phyloP scores from a whole-genome alignment of 2,888 invertebrate species.

The Sarcophaga carnaria region DNA sequence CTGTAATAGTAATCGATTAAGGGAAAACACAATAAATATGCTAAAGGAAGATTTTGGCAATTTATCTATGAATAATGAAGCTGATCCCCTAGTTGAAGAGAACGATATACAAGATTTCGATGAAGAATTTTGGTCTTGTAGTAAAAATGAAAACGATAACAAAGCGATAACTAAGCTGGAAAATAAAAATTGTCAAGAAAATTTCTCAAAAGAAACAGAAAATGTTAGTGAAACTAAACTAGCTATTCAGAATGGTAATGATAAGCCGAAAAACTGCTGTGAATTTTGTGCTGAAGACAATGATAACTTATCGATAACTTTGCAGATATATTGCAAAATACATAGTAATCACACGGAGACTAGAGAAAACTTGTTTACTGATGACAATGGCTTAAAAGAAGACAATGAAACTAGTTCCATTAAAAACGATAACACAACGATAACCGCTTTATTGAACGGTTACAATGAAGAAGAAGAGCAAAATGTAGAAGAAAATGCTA shows the following conservation, averaged over 20 bases:
- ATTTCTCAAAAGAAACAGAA: neutral
- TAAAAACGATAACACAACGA: neutral
- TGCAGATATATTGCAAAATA: slow-evolving; percentile 21
- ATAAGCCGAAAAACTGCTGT: neutral
- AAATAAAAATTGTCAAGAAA: neutral
- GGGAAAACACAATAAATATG: slow-evolving; percentile 16
- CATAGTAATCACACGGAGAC: neutral
- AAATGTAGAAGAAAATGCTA: neutral
- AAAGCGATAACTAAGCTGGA: neutral
- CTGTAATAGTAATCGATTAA: neutral
- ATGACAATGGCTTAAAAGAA: neutral
- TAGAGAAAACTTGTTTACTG: neutral
- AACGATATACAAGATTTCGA: slow-evolving; percentile 40
- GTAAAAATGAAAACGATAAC: neutral
- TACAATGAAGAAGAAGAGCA: neutral
- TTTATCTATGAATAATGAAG: neutral
- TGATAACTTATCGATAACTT: slow-evolving; percentile 31
- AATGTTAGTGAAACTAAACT: neutral
- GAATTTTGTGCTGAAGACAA: slow-evolving; percentile 29
- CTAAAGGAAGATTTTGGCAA: slow-evolving; percentile 49
- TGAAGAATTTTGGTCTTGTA: slow-evolving; percentile 52
- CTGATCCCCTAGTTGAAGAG: neutral
- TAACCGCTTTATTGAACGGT: neutral
- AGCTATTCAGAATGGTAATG: slow-evolving; percentile 25
- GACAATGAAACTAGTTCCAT: neutral